Percentiles rank a stretch among this genome's conserved stretches.
Conservation (phyloP, 2,888 invertebrate species). For the Cataglyphis altisquamis region DNA sequence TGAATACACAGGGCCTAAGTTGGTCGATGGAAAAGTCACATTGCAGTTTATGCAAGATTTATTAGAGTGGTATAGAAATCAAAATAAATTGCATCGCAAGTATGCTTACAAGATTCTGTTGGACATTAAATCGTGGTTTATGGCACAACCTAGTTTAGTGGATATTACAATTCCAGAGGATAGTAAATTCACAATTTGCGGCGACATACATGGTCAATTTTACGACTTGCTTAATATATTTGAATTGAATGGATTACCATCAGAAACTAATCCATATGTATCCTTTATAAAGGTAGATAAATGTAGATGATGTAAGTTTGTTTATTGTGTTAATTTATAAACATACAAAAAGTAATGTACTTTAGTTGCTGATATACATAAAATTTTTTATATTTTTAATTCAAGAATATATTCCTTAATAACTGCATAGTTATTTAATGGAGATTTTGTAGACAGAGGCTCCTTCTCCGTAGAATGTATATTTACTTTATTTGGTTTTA, state of each 20-base stretch:
- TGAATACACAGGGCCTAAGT: conserved; percentile 96
- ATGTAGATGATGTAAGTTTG: not conserved
- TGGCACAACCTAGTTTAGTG: conserved; percentile 94
- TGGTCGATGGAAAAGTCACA: conserved; percentile 96
- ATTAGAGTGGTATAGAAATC: conserved; percentile 95
- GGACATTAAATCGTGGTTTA: conserved; percentile 94
- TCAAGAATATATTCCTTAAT: conserved; percentile 63
- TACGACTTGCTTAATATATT: conserved; percentile 99
- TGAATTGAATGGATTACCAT: conserved; percentile 98
- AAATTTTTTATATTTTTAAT: not conserved
- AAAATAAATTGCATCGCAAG: conserved; percentile 97
- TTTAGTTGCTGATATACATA: not conserved
- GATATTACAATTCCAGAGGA: conserved; percentile 95
- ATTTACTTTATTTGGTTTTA: conserved; percentile 98
- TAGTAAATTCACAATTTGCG: conserved; percentile 98
- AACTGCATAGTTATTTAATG: conserved; percentile 93
- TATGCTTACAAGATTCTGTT: conserved; percentile 99
- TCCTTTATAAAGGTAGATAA: conserved; percentile 82
- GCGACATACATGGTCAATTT: conserved; percentile 99
- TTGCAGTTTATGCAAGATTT: conserved; percentile 95
- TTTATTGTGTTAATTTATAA: conserved; percentile 2
- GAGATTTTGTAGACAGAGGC: conserved; percentile 99
- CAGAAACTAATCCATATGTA: conserved; percentile 97
- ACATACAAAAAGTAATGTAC: not conserved
- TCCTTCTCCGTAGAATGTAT: conserved; percentile 99